These are phyloP conservation scores for Rhagoletis pomonella DNA, from an alignment of 1,140 invertebrate species.

Conservation along the genomic window DNA sequence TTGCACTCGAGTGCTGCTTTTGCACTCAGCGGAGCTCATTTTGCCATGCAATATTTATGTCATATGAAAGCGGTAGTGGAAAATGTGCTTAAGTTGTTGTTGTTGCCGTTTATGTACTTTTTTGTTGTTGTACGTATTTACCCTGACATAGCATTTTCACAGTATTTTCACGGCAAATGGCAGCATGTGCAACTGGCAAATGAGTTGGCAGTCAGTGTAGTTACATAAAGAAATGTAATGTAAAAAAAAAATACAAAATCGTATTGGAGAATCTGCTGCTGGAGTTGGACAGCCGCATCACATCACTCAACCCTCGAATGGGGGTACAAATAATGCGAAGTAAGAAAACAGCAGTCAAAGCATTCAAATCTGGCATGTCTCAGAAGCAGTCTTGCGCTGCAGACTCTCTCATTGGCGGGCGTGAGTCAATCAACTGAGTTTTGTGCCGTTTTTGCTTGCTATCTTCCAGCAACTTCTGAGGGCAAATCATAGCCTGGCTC, in stretches of 20 bases:
- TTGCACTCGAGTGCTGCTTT: background rate
- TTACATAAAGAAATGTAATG: background rate
- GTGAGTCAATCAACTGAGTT: conserved; percentile 30
- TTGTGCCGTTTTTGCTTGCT: background rate
- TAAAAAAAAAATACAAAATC: background rate
- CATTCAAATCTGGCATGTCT: background rate
- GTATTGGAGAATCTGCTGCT: background rate
- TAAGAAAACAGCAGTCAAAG: background rate
- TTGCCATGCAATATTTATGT: conserved; percentile 41
- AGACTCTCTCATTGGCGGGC: background rate
- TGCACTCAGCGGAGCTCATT: conserved; percentile 7
- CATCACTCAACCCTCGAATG: background rate
- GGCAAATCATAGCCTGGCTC: background rate
- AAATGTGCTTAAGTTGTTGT: conserved; percentile 19
- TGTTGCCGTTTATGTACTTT: background rate
- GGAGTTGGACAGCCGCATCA: background rate
- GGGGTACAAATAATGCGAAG: background rate
- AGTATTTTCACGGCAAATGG: conserved; percentile 21
- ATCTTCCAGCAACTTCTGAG: background rate
- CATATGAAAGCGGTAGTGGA: conserved; percentile 32
- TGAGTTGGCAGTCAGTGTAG: conserved; percentile 19
- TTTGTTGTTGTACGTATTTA: background rate
- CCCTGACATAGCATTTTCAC: conserved; percentile 23
- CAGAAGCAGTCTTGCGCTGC: background rate
- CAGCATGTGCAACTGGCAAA: conserved; percentile 15